These are phyloP conservation scores for Campylomormyrus tamandua DNA, from an alignment of 2,113 vertebrate genomes.

Conservation along the genomic window DNA sequence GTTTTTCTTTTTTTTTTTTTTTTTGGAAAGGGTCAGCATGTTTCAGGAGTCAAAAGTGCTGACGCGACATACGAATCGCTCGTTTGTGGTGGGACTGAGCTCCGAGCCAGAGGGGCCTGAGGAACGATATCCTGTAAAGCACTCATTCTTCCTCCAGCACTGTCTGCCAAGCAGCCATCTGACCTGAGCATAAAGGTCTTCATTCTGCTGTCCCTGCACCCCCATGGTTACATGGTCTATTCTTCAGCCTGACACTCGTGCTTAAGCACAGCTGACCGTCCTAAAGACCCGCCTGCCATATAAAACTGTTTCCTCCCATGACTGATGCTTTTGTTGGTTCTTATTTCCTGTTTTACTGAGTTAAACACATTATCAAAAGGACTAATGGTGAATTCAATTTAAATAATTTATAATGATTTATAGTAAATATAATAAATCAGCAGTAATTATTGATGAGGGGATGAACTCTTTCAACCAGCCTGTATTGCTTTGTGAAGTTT, in stretches of 20 bases:
- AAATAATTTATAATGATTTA: neutral
- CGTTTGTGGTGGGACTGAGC: neutral
- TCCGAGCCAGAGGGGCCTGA: neutral
- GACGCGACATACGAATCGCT: neutral
- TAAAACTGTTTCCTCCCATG: neutral
- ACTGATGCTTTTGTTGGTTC: neutral
- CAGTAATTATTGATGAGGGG: neutral
- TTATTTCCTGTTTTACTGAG: neutral
- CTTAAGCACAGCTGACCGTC: neutral
- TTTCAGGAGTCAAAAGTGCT: neutral
- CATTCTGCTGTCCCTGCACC: neutral
- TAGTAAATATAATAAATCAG: neutral
- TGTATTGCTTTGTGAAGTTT: neutral
- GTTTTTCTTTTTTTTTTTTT: neutral
- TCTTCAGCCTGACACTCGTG: neutral
- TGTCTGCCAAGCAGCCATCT: neutral
- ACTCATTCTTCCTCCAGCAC: neutral
- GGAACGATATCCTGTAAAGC: neutral
- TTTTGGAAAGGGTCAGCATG: slow-evolving; percentile 1
- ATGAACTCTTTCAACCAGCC: neutral
- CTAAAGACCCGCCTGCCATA: neutral
- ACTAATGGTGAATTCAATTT: neutral
- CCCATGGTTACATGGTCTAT: neutral
- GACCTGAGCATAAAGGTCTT: neutral
- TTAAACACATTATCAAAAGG: neutral